Evolutionary conservation across 2,113 vertebrate species (phyloP), one percentile per base, ranked within the genome.

Genomic region (Platysternon megacephalum): DNA sequence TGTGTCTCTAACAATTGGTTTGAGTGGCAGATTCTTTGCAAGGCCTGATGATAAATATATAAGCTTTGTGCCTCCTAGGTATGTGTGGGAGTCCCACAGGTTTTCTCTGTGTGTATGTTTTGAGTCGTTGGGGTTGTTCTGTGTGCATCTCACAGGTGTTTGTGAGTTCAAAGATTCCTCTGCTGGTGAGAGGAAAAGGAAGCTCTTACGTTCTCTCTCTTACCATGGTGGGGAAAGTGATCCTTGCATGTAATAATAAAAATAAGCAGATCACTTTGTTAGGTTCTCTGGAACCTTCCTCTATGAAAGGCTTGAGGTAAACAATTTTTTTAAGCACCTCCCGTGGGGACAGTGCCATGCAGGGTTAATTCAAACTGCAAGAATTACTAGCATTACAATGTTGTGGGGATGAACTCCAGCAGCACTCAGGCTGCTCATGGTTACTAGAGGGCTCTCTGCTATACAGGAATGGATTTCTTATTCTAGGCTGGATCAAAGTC

Each of bases 301-400:
- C 82, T 86, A 87, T 90, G 90, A 83, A 79, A 87, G 86, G 91
- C 87, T 88, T n/a, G 79, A 93, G 76, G 74, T 79, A 80, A 90
- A 79, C 4, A 55, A 49, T 65, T 95, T 84, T 78, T 55, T 91
- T 29, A 53, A 92, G 68, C 2, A 0, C 68, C 68, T 79, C 48
- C 79, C 55, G 35, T 8, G 48, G 8, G 90, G 91, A n/a, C 74
- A 84, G 87, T 84, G 84, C 80, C 61, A 39, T n/a, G 22, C 42
- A 46, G 74, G 12, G 26, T 42, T 76, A 35, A 81, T 90, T 61
- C 0, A 2, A 82, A 65, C 79, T 90, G 91, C 53, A 46, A 84
- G 81, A 21, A 68, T 29, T 61, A 81, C 85, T 55, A 5, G 81
- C 1, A 39, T 78, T 85, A 44, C 35, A 10, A 9, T 61, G 82